Base-by-base conservation (phyloP, 2,888 invertebrate species). In the Herminia tarsipennalis region DNA sequence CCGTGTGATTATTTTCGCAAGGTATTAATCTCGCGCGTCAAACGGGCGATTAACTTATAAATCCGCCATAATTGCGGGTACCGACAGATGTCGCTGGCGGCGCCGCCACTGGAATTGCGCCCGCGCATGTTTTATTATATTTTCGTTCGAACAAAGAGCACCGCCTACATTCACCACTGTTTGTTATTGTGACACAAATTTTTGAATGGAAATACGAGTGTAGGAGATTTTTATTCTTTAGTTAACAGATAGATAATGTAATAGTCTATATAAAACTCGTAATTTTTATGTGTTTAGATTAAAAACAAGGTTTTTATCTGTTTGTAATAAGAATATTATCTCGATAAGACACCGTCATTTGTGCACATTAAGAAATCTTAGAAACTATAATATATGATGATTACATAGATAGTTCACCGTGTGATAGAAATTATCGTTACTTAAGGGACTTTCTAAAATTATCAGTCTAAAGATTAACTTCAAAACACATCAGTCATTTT, bases 71-170 rank as follows among this genome's bases (percentile, higher is more conserved):
- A 83, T 83, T 80, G 72, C 70, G 55, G 58, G 62, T 58, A 51
- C 56, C 55, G 80, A 80, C 81, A 82, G 82, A 82, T 83, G 82
- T 82, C 81, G 78, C 78, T 77, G 60, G 61, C 70, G 80, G 77
- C 78, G 70, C 70, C 66, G 79, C 77, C 71, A 73, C 75, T 63
- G 74, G 71, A 70, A 65, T 70, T 75, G 79, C 77, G 76, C 75
- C 50, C 56, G 73, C 72, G 74, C 75, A 73, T 61, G 59, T 59
- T 75, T 72, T 73, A 73, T 76, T 70, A 66, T 65, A 72, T 71
- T 73, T 68, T 71, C 52, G 67, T 70, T 58, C 64, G 63, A 48
- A 75, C 73, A 77, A 75, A 72, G 74, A 73, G 73, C 54, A 76
- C 76, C 69, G 66, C 71, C 69, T 69, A 60, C 63, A 42, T 50